Percentiles rank a stretch among this genome's conserved stretches.
These are phyloP conservation scores for Lagopus muta DNA, from an alignment of 2,113 vertebrate genomes.

Conservation along the genomic window DNA sequence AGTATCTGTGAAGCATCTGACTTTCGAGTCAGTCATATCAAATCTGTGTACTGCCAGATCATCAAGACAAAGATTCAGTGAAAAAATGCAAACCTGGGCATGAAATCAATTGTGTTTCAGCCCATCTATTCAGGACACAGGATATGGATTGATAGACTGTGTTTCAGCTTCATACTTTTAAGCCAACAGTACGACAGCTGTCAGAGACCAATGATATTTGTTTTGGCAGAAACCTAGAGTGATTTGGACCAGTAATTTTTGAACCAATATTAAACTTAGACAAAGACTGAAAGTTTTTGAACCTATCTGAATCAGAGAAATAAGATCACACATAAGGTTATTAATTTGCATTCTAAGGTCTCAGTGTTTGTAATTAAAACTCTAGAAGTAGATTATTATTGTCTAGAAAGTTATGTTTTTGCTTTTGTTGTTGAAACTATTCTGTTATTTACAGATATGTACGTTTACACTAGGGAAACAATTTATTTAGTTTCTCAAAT, in stretches of 20 bases:
- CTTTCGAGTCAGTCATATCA: background rate
- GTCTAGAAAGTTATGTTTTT: background rate
- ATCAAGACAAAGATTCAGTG: background rate
- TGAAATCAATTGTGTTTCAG: background rate
- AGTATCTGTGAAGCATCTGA: background rate
- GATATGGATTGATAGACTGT: background rate
- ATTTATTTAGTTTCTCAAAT: background rate
- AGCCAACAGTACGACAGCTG: slow-evolving; percentile 4
- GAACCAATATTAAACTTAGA: background rate
- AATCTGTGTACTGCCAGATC: background rate
- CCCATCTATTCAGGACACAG: background rate
- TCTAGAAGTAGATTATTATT: background rate
- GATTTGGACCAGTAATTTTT: background rate
- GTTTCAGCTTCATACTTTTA: slow-evolving; percentile 9
- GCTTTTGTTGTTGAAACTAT: background rate
- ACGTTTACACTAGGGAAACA: background rate
- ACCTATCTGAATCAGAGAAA: slow-evolving; percentile 24
- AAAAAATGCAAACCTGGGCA: background rate
- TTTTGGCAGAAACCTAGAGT: background rate
- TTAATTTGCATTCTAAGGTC: background rate
- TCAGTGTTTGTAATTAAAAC: slow-evolving; percentile 6
- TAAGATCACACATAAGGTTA: background rate
- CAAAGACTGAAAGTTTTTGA: background rate
- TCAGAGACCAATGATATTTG: slow-evolving; percentile 2
- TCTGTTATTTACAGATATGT: background rate